Evolutionary conservation across 1,140 invertebrate species (phyloP).

Genomic region (Copidosoma floridanum): DNA sequence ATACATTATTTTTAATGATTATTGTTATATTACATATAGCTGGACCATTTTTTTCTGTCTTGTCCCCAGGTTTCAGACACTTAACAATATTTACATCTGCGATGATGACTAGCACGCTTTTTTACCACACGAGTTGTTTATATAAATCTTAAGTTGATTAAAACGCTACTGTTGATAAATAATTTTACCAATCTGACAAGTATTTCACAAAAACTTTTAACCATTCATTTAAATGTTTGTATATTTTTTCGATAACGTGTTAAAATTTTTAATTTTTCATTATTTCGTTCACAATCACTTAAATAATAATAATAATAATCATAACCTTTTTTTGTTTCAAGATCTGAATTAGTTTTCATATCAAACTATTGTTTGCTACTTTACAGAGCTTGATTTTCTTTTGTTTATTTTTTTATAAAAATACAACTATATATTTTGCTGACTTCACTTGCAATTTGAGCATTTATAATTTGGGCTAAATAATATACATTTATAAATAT

Average conservation of each 20-base stretch:
- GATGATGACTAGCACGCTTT: slow-evolving; percentile 26
- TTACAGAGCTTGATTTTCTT: slow-evolving; percentile 11
- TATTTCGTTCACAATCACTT: too few relatives aligned
- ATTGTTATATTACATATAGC: slow-evolving; percentile 22
- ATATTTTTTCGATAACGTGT: too few relatives aligned
- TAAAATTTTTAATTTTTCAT: too few relatives aligned
- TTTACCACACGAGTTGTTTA: slow-evolving; percentile 11
- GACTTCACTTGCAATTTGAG: slow-evolving; percentile 16
- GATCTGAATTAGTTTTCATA: too few relatives aligned
- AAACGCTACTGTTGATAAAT: too few relatives aligned
- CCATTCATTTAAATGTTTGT: not conserved
- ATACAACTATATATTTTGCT: slow-evolving; percentile 17
- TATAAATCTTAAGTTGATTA: too few relatives aligned
- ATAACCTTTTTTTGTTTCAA: slow-evolving; percentile 5
- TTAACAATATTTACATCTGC: slow-evolving; percentile 17
- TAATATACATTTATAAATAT: too few relatives aligned
- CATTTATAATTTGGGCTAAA: slow-evolving; percentile 18
- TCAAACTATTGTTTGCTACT: slow-evolving; percentile 25
- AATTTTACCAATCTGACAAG: too few relatives aligned
- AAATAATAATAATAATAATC: too few relatives aligned
- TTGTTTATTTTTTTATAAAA: not conserved
- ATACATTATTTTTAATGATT: slow-evolving; percentile 21
- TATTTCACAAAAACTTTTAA: not conserved
- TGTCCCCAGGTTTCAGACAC: slow-evolving; percentile 10
- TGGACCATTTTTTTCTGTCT: slow-evolving; percentile 12